These are phyloP conservation scores for Corythoichthys intestinalis DNA, from an alignment of 2,113 vertebrate species.

Conservation along the genomic window DNA sequence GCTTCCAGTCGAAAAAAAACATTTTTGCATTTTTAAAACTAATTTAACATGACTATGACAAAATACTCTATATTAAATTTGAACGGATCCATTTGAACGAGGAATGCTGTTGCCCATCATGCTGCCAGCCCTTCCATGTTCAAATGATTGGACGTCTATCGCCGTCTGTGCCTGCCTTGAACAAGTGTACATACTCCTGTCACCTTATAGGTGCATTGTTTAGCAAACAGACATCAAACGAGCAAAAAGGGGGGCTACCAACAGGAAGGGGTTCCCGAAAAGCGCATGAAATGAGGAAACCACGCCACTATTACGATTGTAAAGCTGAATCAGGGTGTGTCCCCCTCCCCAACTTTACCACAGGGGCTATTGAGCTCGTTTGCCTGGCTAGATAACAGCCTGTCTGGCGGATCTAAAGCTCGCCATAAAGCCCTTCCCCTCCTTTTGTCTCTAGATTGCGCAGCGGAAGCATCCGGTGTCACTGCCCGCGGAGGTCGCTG, in stretches of 20 bases:
- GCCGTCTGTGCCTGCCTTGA: not conserved
- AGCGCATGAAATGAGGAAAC: slow-evolving; percentile 61
- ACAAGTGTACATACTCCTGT: slow-evolving; percentile 22
- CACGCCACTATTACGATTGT: slow-evolving; percentile 61
- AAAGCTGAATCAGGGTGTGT: slow-evolving; percentile 66
- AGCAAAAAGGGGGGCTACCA: not conserved
- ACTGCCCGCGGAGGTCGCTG: slow-evolving; percentile 74
- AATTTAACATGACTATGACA: no score
- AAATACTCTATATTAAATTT: no score
- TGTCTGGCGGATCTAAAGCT: slow-evolving; percentile 73
- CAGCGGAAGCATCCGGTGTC: slow-evolving; percentile 67
- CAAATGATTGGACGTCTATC: no score
- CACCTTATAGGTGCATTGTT: slow-evolving; percentile 36
- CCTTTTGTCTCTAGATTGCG: slow-evolving; percentile 70
- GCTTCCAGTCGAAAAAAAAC: no score
- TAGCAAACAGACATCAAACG: slow-evolving; percentile 55
- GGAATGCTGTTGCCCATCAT: no score
- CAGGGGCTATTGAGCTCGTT: slow-evolving; percentile 75
- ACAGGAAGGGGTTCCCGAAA: slow-evolving; percentile 38
- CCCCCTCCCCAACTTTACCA: slow-evolving; percentile 69
- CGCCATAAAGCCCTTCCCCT: slow-evolving; percentile 73
- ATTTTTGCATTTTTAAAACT: no score
- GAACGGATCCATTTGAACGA: no score
- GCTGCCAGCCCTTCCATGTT: no score
- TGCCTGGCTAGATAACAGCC: slow-evolving; percentile 71